Percentiles rank a stretch among this genome's conserved stretches.
These are phyloP conservation scores for Hydropsyche tenuis DNA, from an alignment of 1,140 invertebrate species.

Conservation along the genomic window DNA sequence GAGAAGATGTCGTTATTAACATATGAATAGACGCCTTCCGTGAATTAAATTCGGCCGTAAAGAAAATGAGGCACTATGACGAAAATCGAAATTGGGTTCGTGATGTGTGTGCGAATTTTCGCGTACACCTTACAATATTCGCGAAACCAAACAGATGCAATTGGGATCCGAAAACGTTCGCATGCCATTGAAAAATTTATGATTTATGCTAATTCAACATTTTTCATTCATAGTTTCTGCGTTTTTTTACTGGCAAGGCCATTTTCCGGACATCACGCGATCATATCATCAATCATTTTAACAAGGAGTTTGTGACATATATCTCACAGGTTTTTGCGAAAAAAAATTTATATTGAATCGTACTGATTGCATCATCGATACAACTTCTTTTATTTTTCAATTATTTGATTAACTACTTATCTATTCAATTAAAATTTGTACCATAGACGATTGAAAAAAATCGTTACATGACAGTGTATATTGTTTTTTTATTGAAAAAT, in stretches of 20 bases:
- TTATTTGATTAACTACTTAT: too few species aligned
- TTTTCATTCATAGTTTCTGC: background rate
- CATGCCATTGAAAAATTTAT: constrained; percentile 10
- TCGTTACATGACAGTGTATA: too few species aligned
- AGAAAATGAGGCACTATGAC: constrained; percentile 39
- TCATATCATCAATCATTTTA: constrained; percentile 19
- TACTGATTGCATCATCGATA: too few species aligned
- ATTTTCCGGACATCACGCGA: constrained; percentile 7
- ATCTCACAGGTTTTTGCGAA: background rate
- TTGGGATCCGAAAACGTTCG: background rate
- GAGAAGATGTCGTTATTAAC: constrained; percentile 33
- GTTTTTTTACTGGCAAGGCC: background rate
- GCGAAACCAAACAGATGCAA: background rate
- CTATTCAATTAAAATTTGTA: too few species aligned
- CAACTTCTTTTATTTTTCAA: too few species aligned
- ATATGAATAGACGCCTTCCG: constrained; percentile 33
- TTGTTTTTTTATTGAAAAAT: too few species aligned
- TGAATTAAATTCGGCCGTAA: constrained; percentile 26
- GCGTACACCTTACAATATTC: background rate
- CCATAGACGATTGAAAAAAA: too few species aligned
- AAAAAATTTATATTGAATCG: too few species aligned
- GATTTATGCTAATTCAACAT: background rate
- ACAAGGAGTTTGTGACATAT: background rate
- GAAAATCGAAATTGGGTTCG: constrained; percentile 44
- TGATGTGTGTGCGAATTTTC: constrained; percentile 42